Evolutionary conservation across 2,113 vertebrate species (phyloP).

Genomic region (Atlantisia rogersi): DNA sequence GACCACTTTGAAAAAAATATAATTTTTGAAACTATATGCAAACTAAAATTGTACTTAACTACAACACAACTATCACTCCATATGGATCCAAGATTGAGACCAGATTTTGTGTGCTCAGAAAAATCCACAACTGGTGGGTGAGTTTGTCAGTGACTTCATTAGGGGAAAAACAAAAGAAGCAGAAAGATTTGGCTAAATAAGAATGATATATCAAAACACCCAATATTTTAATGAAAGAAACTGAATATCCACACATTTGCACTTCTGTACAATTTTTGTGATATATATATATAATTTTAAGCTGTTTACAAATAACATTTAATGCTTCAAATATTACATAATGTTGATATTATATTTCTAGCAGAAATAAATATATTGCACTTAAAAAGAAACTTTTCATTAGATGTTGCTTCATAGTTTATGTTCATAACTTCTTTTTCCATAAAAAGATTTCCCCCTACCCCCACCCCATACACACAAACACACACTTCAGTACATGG

Average conservation of each 20-base stretch:
- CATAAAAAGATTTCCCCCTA: conserved; percentile 77
- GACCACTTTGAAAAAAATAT: not conserved
- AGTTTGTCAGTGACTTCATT: not conserved
- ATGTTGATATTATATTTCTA: conserved; percentile 89
- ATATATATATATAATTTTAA: conserved; percentile 87
- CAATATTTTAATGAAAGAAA: conserved; percentile 81
- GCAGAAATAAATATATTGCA: conserved; percentile 99
- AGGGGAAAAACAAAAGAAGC: not conserved
- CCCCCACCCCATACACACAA: conserved; percentile 54
- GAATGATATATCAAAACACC: conserved; percentile 67
- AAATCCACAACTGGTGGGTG: not conserved
- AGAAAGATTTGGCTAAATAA: not conserved
- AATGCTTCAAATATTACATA: conserved; percentile 91
- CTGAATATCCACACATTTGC: conserved; percentile 74
- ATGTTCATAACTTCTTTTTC: conserved; percentile 76
- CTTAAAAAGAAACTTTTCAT: conserved; percentile 88
- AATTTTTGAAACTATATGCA: not conserved
- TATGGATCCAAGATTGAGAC: not conserved
- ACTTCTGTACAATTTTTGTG: conserved; percentile 81
- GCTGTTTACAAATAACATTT: conserved; percentile 94
- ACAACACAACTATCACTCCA: not conserved
- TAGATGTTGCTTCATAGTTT: conserved; percentile 78
- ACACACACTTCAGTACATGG: conserved; percentile 72
- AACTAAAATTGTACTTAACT: not conserved
- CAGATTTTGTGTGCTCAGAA: not conserved